A percentile compares a stretch with the other conserved stretches of the same genome.
These are phyloP conservation scores for Drosophila picticornis DNA, from an alignment of 2,888 invertebrate genomes.

Conservation along the genomic window DNA sequence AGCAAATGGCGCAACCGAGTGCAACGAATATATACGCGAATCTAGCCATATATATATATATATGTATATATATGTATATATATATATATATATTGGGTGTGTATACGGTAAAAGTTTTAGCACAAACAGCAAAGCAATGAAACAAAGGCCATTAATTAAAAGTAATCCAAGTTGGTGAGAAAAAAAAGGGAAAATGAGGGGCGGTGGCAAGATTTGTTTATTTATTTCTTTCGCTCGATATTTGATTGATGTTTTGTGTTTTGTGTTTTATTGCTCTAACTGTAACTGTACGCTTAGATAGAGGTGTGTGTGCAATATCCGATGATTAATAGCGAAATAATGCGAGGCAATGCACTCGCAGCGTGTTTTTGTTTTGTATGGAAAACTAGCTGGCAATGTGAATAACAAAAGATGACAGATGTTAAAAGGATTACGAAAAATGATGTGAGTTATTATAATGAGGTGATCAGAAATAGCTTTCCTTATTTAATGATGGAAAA, in stretches of 20 bases:
- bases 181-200: background rate
- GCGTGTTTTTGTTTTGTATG: constrained; percentile 6
- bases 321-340: constrained; percentile 56
- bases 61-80: no score
- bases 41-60: constrained; percentile 8
- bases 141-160: constrained; percentile 56
- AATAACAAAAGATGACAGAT: constrained; percentile 11
- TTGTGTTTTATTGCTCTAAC: constrained; percentile 36
- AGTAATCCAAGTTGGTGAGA: constrained; percentile 21
- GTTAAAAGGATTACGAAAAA: background rate
- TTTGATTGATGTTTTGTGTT: constrained; percentile 58
- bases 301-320: constrained; percentile 2
- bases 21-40: constrained; percentile 58
- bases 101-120: constrained; percentile 48
- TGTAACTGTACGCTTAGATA: constrained; percentile 5
- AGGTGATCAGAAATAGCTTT: background rate
- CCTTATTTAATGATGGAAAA: background rate
- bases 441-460: background rate
- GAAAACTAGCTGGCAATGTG: background rate
- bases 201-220: constrained; percentile 15
- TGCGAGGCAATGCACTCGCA: constrained; percentile 52
- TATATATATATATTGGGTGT: background rate
- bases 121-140: constrained; percentile 33
- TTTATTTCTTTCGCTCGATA: constrained; percentile 38
- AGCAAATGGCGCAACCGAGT: constrained; percentile 51